Evolutionary conservation across 2,797 vertebrate species (phyloP), one percentile per base, ranked within the genome.

Genomic region (Onychomys arenicola): DNA sequence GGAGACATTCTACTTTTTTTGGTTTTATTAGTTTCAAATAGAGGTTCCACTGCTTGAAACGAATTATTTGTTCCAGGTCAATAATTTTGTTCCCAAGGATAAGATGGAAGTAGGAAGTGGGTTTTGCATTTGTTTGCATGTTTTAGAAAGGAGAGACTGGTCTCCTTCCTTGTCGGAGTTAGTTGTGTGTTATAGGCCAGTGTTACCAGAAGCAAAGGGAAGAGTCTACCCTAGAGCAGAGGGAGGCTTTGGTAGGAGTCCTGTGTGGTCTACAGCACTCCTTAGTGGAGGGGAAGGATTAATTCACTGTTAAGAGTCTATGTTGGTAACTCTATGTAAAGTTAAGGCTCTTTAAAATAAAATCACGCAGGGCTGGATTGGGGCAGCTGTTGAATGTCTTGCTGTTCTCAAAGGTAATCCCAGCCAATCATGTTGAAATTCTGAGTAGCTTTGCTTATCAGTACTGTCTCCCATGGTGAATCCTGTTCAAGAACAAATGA

Each of bases 391-490:
- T 52, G 65, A 34, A 85, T 8, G 83, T 86, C 29, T 34, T 96
- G 21, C 82, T 87, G 49, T 93, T 93, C 55, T 80, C 76, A 76
- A 85, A 16, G 37, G n/a, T 87, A 7, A 67, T 23, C 49, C 77
- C 78, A 73, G 43, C 16, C 96, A 94, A 88, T 84, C 43, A 52
- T 61, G 32, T 61, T 94, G 90, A 95, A 92, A 76, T 92, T 90
- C 57, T 76, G 69, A 85, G n/a, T 89, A 93, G 27, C 11, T 96
- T 84, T 94, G 83, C 67, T 94, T 85, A 91, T 94, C 57, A n/a
- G 25, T 90, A 82, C 43, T 12, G 63, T 0, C 81, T 25, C 90
- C 12, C 32, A 21, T 27, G 27, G 46, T 12, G 46, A 32, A 73
- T 85, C 4, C 65, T 89, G 23, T 25, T 95, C 69, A 91, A 65